Base-by-base conservation (phyloP, 2,888 invertebrate genomes). In the Apodemia duryi region DNA sequence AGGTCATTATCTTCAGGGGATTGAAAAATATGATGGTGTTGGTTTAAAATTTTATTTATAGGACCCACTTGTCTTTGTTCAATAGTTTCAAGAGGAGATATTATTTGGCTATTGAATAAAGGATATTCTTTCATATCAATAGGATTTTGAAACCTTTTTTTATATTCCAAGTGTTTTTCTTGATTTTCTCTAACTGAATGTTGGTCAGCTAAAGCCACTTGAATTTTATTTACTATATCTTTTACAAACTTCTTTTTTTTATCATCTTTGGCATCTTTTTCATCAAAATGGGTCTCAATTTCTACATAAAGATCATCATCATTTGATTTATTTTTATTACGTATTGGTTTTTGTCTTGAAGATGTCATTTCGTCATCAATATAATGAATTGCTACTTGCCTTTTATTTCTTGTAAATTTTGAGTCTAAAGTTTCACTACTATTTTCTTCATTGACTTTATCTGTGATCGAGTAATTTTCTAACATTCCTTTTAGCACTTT, bases 221-320 rank as follows among this genome's bases (percentile, higher is more conserved):
- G 80, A 71, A 91, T 91, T 76, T 88, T 91, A 5, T 84, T 77
- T 52, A 91, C 82, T 0, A 91, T 72, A 63, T 72, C 79, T 67
- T 74, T 78, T 6, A 91, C 81, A 0, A 90, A 65, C 68, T 86
- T 86, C 67, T 85, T 86, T 72, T 85, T 88, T 66, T 82, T 86
- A 62, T 86, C 85, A 0, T 85, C 86, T 74, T 84, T 84, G 63
- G 81, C 67, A 0, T 87, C 86, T 74, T 85, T 86, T 52, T 85
- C 83, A 65, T 88, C 83, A 62, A 88, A 86, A 73, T 90, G 89
- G 6, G 91, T 89, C 82, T 91, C 88, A 3, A 91, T 91, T 82
- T 91, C 90, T 1, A 91, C 84, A 51, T 79, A 88, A 1, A 91
- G 67, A 67, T 91, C 87, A 64, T 90, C 88, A 1, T 88, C 85